Evolutionary conservation across 1,140 invertebrate genomes (phyloP), one percentile per base, ranked within the genome.

Genomic region (Glossosoma conforme): DNA sequence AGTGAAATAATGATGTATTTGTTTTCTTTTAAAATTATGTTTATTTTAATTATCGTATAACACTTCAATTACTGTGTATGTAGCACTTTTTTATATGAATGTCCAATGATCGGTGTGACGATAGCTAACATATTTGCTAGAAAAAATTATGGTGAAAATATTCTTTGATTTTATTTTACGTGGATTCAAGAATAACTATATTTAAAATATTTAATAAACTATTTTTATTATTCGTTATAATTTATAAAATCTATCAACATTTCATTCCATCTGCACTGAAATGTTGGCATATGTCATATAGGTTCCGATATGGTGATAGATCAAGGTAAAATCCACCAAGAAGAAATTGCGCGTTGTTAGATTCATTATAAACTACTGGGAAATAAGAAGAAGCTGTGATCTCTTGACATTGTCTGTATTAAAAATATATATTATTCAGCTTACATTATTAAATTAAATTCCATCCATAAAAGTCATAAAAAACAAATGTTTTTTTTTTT

Each of bases 331-430:
- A 32, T 51, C 48, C 6, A 51, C 15, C 4, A 20, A 17, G 19
- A 51, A 51, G 24, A 44, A 51, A 10, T 44, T 44, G 24, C 32
- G 25, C 11, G 48, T 41, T 21, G 37, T 49, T 9, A 49, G 25
- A n/a, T 11, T 13, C 6, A 49, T 33, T 33, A 41, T 11, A 10
- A 20, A 14, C 37, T 22, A 22, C 37, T 14, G 4, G 25, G 42
- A 4, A 40, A 33, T 13, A 32, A 14, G 13, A 30, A 28, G 10
- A 10, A 20, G 38, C 28, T 41, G 2, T 17, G 22, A n/a, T 36
- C 19, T 5, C n/a, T 14, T 14, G 46, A 9, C 42, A 36, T 21
- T 41, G 46, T 20, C 25, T 38, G 2, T 4, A 9, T 10, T 22
- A 11, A 49, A n/a, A n/a, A n/a, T n/a, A n/a, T n/a, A n/a, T n/a